These are phyloP conservation scores for Sebastes vulpes DNA, from an alignment of 2,797 vertebrate genomes.

Conservation along the genomic window DNA sequence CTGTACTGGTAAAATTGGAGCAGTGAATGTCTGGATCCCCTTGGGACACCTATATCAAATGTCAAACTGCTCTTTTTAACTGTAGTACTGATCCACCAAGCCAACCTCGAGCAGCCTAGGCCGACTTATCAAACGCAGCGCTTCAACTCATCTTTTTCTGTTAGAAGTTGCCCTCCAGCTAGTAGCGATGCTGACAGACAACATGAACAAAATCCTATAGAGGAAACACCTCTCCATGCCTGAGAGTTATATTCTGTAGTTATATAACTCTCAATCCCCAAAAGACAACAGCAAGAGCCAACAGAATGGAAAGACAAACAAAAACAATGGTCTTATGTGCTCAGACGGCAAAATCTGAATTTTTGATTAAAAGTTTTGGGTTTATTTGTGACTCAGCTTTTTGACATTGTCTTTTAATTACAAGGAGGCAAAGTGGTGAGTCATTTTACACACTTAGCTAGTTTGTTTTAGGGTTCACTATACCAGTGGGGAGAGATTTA, in stretches of 20 bases:
- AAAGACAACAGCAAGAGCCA: neutral
- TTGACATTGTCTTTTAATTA: neutral
- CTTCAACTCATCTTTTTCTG: no score
- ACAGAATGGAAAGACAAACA: neutral
- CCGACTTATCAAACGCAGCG: no score
- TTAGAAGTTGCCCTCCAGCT: no score
- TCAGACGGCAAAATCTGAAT: no score
- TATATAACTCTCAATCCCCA: neutral
- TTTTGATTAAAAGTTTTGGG: no score
- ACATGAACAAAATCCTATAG: no score
- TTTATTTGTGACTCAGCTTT: neutral
- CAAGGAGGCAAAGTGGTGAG: neutral
- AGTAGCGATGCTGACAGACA: no score
- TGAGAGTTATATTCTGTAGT: no score
- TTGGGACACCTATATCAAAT: conserved; percentile 16
- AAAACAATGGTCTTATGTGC: neutral
- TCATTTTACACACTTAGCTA: neutral
- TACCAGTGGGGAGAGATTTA: neutral
- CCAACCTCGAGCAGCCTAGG: neutral
- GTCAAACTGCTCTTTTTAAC: neutral
- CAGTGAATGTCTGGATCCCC: neutral
- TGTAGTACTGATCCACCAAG: neutral
- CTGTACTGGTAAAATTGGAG: conserved; percentile 6
- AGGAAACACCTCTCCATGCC: no score
- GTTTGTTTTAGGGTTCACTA: neutral